Percentiles rank a stretch among this genome's conserved stretches.
These are phyloP conservation scores for Sylvietta virens DNA, from an alignment of 2,113 vertebrate genomes.

Conservation along the genomic window DNA sequence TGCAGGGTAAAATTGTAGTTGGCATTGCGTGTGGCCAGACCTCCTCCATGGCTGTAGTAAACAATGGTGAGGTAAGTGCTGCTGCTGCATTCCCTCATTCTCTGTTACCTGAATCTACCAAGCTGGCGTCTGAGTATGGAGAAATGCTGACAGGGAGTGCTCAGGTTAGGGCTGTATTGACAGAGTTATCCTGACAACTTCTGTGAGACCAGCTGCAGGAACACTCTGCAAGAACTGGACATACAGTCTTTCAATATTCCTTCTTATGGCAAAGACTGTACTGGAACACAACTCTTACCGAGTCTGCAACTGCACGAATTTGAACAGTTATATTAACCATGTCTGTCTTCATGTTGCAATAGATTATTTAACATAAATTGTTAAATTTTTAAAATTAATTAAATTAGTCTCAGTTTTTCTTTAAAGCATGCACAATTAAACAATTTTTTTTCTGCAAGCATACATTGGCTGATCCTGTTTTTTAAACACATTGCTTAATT, in stretches of 20 bases:
- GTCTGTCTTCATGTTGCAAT: neutral
- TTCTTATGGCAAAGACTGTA: neutral
- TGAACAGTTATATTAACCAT: neutral
- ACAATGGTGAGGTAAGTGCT: slow-evolving; percentile 89
- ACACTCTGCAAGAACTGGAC: neutral
- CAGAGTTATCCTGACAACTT: neutral
- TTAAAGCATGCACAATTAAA: neutral
- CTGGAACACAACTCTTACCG: neutral
- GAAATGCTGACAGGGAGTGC: neutral
- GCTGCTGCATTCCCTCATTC: neutral
- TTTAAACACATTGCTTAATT: neutral
- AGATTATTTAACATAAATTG: neutral
- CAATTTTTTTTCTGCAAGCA: neutral
- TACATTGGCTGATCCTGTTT: neutral
- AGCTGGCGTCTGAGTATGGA: neutral
- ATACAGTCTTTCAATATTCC: neutral
- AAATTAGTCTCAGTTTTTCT: neutral
- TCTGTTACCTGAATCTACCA: neutral
- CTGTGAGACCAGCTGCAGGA: neutral
- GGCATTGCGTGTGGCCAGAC: slow-evolving; percentile 91
- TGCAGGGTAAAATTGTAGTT: slow-evolving; percentile 86
- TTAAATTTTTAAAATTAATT: neutral
- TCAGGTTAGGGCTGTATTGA: neutral
- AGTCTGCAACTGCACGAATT: neutral
- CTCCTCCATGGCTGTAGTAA: slow-evolving; percentile 89